Conservation (phyloP, 1,140 invertebrate species). For the Cyclargus thomasi region DNA sequence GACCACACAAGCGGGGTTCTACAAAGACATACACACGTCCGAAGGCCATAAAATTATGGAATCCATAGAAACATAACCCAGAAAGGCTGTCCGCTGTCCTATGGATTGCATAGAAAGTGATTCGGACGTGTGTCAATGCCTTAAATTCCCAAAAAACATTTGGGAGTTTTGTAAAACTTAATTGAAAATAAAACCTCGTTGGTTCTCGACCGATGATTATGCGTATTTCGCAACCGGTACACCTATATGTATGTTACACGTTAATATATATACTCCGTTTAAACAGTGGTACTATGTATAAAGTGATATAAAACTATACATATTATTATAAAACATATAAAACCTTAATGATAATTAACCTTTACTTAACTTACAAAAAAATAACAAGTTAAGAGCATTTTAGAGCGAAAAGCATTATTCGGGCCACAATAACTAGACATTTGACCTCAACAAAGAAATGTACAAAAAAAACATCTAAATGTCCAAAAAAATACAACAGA, state of each 20-base stretch:
- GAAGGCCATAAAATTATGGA: not conserved
- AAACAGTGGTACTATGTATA: not conserved
- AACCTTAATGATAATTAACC: no score
- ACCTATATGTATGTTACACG: slow-evolving; percentile 7
- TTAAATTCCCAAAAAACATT: slow-evolving; percentile 6
- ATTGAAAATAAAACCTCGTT: slow-evolving; percentile 12
- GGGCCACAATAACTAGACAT: no score
- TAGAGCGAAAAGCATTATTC: no score
- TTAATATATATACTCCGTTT: not conserved
- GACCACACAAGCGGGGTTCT: not conserved
- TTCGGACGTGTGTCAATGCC: not conserved
- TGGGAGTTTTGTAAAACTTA: not conserved
- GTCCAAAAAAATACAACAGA: no score
- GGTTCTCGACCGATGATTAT: slow-evolving; percentile 11
- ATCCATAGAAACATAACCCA: no score
- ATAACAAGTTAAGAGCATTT: no score
- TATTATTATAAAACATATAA: not conserved
- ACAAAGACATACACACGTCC: not conserved
- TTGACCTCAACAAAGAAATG: no score
- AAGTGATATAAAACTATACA: not conserved
- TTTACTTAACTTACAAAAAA: no score
- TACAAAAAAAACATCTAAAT: no score
- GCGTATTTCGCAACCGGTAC: slow-evolving; percentile 8
- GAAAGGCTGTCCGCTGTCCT: no score
- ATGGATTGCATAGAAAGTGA: not conserved